Evolutionary conservation across 1,140 invertebrate genomes (phyloP).

Genomic region (Plectus sambesii): DNA sequence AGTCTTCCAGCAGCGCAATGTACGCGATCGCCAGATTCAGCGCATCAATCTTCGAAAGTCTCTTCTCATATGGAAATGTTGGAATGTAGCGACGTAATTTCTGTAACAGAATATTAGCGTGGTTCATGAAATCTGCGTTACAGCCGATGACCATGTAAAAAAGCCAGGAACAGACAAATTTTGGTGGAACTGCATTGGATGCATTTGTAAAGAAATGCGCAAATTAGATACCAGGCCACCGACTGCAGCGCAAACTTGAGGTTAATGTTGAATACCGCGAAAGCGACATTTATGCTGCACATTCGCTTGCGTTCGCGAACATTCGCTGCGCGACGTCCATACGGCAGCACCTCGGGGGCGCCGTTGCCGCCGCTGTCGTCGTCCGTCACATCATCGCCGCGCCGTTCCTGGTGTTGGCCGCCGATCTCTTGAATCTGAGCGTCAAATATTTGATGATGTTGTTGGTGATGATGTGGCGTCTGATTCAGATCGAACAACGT

Average conservation of each 20-base stretch:
- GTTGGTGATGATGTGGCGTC: too few species aligned
- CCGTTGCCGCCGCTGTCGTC: too few species aligned
- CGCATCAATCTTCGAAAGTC: constrained; percentile 92
- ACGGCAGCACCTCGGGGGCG: too few species aligned
- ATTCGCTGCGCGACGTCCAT: constrained; percentile 64
- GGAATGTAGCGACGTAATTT: constrained; percentile 65
- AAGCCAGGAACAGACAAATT: too few species aligned
- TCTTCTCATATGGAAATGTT: constrained; percentile 96
- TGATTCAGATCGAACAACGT: too few species aligned
- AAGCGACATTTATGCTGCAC: constrained; percentile 96
- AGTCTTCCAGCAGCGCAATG: constrained; percentile 88
- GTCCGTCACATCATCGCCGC: too few species aligned
- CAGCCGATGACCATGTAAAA: background rate
- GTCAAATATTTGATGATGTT: too few species aligned
- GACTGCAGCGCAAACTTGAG: background rate
- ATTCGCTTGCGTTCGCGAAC: constrained; percentile 83
- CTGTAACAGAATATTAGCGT: constrained; percentile 27
- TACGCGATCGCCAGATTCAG: constrained; percentile 91
- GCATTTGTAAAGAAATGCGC: constrained; percentile 11
- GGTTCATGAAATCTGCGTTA: background rate
- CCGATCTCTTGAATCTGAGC: too few species aligned
- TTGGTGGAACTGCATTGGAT: background rate
- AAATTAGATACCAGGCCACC: constrained; percentile 3
- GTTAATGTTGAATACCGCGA: constrained; percentile 54
- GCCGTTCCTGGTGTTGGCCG: background rate